These are phyloP conservation scores for Trachelus stipa DNA, from an alignment of 2,888 invertebrate species.

Conservation along the genomic window DNA sequence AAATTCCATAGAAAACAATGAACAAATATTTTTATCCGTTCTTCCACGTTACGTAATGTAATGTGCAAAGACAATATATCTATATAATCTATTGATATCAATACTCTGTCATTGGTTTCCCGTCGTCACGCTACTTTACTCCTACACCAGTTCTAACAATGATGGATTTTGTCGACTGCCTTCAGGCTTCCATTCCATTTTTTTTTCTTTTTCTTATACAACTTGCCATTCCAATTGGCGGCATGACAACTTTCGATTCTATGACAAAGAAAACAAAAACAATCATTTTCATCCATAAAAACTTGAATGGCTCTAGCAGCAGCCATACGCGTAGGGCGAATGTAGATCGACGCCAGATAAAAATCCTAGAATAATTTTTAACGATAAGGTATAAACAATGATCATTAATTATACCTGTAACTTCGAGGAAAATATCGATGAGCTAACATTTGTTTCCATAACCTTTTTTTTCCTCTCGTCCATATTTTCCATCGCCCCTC, in stretches of 20 bases:
- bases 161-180: not conserved
- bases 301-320: not conserved
- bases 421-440: not conserved
- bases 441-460: conserved; percentile 29
- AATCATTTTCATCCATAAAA: not conserved
- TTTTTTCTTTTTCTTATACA: too few relatives aligned
- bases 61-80: not conserved
- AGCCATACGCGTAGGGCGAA: not conserved
- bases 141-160: not conserved
- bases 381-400: too few relatives aligned
- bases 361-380: too few relatives aligned
- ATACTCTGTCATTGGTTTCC: not conserved
- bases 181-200: too few relatives aligned
- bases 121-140: not conserved
- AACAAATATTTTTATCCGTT: not conserved
- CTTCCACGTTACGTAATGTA: too few relatives aligned
- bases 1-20: not conserved
- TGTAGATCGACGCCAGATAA: not conserved
- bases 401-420: too few relatives aligned
- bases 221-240: not conserved
- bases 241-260: not conserved
- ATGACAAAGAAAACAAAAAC: not conserved
- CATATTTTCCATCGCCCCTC: not conserved
- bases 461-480: not conserved
- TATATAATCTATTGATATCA: not conserved